Evolutionary conservation across 2,888 invertebrate species (phyloP), one percentile per base, ranked within the genome.

Genomic region (Octonoba sinensis): DNA sequence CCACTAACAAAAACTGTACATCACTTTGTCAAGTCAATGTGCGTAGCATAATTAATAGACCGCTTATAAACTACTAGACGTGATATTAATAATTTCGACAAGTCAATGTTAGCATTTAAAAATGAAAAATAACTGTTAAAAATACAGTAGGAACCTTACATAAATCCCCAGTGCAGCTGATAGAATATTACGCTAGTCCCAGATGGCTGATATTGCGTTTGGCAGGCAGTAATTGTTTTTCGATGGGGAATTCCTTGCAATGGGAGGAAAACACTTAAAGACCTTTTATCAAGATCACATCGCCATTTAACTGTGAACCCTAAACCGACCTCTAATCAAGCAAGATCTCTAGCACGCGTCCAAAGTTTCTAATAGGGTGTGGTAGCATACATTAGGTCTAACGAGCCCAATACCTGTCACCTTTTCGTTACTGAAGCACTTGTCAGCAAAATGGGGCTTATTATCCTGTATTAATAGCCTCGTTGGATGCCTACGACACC

Each of bases 391-490:
- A 66, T 66, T 66, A 75, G 44, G 60, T 24, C 67, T 69, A 60
- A 75, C 67, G 59, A 59, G 62, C 60, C 75, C 27, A 59, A 69
- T 69, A 75, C 60, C 66, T 75, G 76, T 76, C 76, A 76, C 67
- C 75, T 75, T 67, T 66, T 56, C 18, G 59, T 47, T 75, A 47
- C 20, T 54, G 51, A 62, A 62, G 72, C 62, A 64, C 72, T 62
- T 72, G 72, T 72, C 66, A 66, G 60, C 59, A 36, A 60, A 64
- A 65, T 54, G 65, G 47, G 65, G 67, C 76, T 76, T 76, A 76
- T 76, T 76, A 69, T 70, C 69, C 62, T 69, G 46, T 76, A 76
- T 76, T 76, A 76, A 76, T 76, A 70, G 69, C 69, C 51, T 62
- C 18, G 51, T 44, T 69, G 16, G 67, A 74, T 54, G 59, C 59